phyloP scores from a whole-genome alignment of 2,113 vertebrate genomes.

The Pongo pygmaeus region DNA sequence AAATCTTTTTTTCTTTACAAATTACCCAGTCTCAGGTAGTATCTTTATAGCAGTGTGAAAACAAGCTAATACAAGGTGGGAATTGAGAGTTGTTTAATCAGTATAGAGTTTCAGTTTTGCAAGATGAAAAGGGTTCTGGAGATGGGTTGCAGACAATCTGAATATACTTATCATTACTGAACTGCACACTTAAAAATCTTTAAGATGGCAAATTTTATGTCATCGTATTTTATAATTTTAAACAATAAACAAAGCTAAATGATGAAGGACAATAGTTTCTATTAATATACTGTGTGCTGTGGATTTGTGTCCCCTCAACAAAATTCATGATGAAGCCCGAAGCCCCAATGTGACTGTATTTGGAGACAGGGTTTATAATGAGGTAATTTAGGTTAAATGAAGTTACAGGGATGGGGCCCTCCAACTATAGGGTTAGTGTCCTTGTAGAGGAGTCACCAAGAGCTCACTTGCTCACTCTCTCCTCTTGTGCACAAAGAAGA shows the following conservation, averaged over 20 bases:
- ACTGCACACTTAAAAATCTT: background rate
- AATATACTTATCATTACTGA: background rate
- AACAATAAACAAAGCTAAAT: background rate
- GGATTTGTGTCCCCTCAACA: background rate
- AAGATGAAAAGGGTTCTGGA: background rate
- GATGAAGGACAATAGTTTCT: background rate
- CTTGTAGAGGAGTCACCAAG: background rate
- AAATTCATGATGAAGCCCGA: background rate
- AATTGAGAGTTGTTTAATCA: background rate
- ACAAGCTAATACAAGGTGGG: too few relatives aligned
- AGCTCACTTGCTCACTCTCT: background rate
- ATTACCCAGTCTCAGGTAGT: too few relatives aligned
- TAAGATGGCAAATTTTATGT: background rate
- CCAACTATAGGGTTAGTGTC: background rate
- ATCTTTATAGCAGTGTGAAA: too few relatives aligned
- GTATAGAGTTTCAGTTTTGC: background rate
- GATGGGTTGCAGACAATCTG: background rate
- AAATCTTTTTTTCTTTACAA: too few relatives aligned
- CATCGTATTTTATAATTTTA: background rate
- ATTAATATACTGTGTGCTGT: background rate
- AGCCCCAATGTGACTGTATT: background rate
- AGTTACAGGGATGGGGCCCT: background rate
- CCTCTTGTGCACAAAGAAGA: background rate
- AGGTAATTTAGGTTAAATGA: background rate
- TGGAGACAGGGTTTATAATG: background rate